Evolutionary conservation across 2,113 vertebrate genomes (phyloP), one percentile per base, ranked within the genome.

Genomic region (Eolophus roseicapilla): DNA sequence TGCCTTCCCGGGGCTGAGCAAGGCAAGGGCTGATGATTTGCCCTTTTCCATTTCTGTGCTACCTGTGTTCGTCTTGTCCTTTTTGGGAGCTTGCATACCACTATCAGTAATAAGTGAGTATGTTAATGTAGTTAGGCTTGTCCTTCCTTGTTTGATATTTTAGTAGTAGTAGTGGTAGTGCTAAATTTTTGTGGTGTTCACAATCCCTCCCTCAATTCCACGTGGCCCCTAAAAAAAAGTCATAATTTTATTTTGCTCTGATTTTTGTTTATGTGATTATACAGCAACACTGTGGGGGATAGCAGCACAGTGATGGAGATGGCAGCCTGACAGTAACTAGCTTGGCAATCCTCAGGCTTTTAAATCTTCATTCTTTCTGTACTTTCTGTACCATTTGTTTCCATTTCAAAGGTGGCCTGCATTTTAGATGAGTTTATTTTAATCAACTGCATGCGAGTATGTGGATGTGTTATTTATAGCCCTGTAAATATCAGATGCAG

Each of bases 381-480:
- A 77, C 57, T 57, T 33, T 31, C 55, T 57, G 55, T 57, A n/a
- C 37, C 14, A 5, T 88, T 77, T 86, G 60, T 84, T 95, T 60
- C 46, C 7, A 11, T 91, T 89, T 92, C 43, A 43, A 78, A 94
- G 46, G 55, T 81, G 53, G 28, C 60, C 50, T 83, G 37, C 44
- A 53, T 89, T 49, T 50, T 44, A 33, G 13, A 39, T 86, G 46
- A 78, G 35, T 78, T 91, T 59, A 39, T 86, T 95, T 94, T 81
- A 84, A 91, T 84, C 43, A 46, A 18, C 35, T 59, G 25, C n/a
- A 1, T 12, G 23, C 20, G 69, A 70, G 64, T 44, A 52, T 82
- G 64, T 81, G 69, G 33, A 20, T 64, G 29, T 65, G 67, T 49
- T 88, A 88, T 86, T 95, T 94, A 78, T 81, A 89, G 77, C 21